A percentile compares a stretch with the other conserved stretches of the same genome.
These are phyloP conservation scores for Acrossocheilus wenchowensis DNA, from an alignment of 2,797 vertebrate genomes.

Conservation along the genomic window DNA sequence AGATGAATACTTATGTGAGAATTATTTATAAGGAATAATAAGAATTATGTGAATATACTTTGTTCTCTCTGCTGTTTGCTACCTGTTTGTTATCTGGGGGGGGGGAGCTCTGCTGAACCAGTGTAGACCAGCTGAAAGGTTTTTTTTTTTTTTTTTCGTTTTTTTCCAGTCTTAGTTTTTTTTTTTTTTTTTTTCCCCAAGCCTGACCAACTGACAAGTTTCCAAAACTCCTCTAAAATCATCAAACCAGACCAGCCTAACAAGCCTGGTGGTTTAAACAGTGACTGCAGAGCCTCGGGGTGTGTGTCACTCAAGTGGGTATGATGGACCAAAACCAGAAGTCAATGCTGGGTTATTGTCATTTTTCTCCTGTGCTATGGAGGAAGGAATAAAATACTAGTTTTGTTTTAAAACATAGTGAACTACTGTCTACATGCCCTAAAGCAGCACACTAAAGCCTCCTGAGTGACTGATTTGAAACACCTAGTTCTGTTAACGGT, in stretches of 20 bases:
- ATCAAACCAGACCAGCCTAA: neutral
- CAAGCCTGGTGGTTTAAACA: neutral
- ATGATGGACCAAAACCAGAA: neutral
- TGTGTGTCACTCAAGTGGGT: neutral
- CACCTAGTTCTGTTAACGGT: neutral
- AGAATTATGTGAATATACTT: neutral
- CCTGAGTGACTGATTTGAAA: neutral
- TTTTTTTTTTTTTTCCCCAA: neutral
- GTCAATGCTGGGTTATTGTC: neutral
- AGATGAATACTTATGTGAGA: neutral
- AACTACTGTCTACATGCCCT: neutral
- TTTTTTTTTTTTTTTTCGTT: neutral
- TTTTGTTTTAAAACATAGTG: neutral
- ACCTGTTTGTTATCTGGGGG: neutral
- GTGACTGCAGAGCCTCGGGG: slow-evolving; percentile 1
- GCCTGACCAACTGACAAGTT: neutral
- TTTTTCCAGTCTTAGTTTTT: neutral
- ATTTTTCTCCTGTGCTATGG: neutral
- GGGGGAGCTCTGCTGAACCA: neutral
- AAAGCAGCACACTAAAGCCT: neutral
- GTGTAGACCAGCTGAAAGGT: neutral
- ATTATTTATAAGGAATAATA: neutral
- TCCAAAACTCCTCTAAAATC: neutral
- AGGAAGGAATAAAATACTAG: neutral
- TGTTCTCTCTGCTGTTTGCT: neutral